Evolutionary conservation across 2,113 vertebrate species (phyloP).

Genomic region (Actinemys pallida): DNA sequence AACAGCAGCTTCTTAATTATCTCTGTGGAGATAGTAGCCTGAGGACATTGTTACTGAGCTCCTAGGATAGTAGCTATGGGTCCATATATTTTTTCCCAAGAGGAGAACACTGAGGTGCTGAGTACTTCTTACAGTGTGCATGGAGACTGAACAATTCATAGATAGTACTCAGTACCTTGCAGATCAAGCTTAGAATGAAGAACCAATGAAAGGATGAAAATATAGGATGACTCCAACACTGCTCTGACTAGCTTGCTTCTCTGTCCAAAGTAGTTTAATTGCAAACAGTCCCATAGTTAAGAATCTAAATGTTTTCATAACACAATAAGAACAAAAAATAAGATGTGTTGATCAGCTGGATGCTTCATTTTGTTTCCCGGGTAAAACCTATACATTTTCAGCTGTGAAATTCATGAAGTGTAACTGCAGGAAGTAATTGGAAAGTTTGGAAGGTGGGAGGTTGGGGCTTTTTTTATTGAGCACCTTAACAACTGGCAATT

Average conservation of each 20-base stretch:
- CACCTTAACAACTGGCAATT: not conserved
- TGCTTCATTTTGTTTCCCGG: not conserved
- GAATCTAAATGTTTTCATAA: not conserved
- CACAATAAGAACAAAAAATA: not conserved
- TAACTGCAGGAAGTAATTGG: not conserved
- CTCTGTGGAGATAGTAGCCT: constrained; percentile 23
- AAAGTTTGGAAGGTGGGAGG: not conserved
- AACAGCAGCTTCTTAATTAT: constrained; percentile 20
- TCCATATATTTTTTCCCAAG: not conserved
- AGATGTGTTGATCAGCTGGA: not conserved
- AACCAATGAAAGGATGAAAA: not conserved
- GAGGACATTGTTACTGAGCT: constrained; percentile 34
- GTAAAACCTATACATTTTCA: not conserved
- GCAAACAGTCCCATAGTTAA: not conserved
- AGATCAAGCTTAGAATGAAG: constrained; percentile 5
- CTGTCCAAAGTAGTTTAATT: not conserved
- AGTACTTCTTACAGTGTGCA: fast-evolving
- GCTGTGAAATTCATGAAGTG: not conserved
- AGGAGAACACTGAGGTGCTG: not conserved
- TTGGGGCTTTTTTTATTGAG: not conserved
- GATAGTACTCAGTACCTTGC: not conserved
- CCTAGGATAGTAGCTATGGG: constrained; percentile 2
- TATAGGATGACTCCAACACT: not conserved
- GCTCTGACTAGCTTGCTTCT: not conserved
- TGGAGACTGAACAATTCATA: not conserved